Evolutionary conservation across 30 jellyfish, hydroid and myxozoan species (phyloP).

Genomic region (Cassiopea andromeda): DNA sequence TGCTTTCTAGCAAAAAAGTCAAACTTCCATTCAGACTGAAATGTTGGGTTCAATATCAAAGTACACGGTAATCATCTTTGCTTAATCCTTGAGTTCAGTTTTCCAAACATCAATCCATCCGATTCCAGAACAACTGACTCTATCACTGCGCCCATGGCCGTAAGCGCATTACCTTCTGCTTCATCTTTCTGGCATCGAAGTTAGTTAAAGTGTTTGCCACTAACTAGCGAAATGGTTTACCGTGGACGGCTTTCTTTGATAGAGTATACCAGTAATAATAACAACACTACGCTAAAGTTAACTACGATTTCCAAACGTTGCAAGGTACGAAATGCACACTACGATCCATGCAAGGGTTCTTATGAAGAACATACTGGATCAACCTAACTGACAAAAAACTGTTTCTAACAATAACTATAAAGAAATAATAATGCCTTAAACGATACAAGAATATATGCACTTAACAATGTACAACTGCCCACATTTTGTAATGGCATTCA

Average conservation of each 20-base stretch:
- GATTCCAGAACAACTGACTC: background rate
- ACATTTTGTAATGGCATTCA: too few species aligned
- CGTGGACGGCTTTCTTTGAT: background rate
- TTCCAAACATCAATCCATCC: background rate
- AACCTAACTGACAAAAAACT: background rate
- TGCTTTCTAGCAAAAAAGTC: too few species aligned
- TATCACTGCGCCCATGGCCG: background rate
- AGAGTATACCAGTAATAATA: too few species aligned
- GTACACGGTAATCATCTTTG: too few species aligned
- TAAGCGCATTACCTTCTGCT: background rate
- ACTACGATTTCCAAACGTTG: background rate
- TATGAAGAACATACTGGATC: slow-evolving; percentile 79
- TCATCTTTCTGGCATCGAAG: background rate
- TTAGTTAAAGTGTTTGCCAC: too few species aligned
- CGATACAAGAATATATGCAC: background rate
- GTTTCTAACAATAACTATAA: slow-evolving; percentile 20
- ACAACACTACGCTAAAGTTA: background rate
- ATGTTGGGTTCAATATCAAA: too few species aligned
- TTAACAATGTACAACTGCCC: too few species aligned
- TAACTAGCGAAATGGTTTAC: background rate
- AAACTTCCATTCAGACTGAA: too few species aligned
- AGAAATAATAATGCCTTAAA: background rate
- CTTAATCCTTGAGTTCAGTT: too few species aligned
- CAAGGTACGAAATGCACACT: background rate
- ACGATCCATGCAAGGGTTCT: slow-evolving; percentile 73